Percentiles rank a stretch among this genome's conserved stretches.
phyloP scores from a whole-genome alignment of 2,888 invertebrate genomes.

The Agriopis aurantiaria region DNA sequence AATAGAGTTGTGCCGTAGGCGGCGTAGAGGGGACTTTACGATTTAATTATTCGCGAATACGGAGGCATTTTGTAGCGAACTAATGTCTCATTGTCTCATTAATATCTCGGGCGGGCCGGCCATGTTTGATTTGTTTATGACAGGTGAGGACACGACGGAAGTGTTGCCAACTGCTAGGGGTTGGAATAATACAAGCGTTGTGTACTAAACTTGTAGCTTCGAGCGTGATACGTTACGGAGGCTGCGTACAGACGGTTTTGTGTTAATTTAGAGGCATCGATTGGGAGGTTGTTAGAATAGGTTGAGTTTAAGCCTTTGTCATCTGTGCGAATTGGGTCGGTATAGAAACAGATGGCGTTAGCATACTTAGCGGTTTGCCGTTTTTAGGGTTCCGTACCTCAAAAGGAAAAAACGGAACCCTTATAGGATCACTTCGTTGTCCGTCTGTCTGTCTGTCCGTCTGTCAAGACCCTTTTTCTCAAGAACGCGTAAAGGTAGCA shows the following conservation, averaged over 20 bases:
- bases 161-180: conserved; percentile 42
- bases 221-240: conserved; percentile 15
- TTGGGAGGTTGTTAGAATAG: conserved; percentile 9
- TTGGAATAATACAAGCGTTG: conserved; percentile 9
- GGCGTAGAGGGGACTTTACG: conserved; percentile 86
- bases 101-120: conserved; percentile 84
- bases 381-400: no score
- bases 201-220: conserved; percentile 9
- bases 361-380: no score
- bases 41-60: conserved; percentile 87
- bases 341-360: no score
- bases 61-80: conserved; percentile 86
- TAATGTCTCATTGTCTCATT: conserved; percentile 87
- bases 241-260: conserved; percentile 18
- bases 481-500: no score
- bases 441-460: no score
- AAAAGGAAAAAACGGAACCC: no score
- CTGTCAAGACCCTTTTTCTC: no score
- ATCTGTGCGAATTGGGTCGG: not conserved
- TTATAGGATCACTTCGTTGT: no score
- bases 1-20: conserved; percentile 83
- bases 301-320: not conserved
- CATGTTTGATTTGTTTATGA: conserved; percentile 87
- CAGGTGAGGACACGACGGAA: conserved; percentile 65
- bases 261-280: conserved; percentile 30